phyloP scores from a whole-genome alignment of 2,113 vertebrate genomes.

The Chionodraco myersi region DNA sequence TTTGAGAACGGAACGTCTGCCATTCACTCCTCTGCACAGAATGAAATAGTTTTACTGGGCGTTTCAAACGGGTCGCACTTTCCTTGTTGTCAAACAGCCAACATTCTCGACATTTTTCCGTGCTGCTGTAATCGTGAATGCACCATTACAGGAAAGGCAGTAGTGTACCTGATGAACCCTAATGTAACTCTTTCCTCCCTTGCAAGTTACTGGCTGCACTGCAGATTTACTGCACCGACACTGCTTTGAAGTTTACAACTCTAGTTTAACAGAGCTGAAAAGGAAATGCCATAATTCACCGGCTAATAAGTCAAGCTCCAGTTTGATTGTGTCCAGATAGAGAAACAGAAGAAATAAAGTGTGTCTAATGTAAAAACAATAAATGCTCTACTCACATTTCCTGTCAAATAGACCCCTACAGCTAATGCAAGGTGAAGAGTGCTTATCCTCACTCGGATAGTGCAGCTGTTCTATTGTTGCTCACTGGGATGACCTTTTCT shows the following conservation, averaged over 20 bases:
- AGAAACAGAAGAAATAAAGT: slow-evolving; percentile 25
- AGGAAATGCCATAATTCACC: slow-evolving; percentile 49
- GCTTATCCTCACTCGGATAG: not conserved
- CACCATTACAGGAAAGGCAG: slow-evolving; percentile 53
- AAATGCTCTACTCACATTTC: slow-evolving; percentile 41
- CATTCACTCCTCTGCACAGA: slow-evolving; percentile 36
- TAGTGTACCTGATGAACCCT: slow-evolving; percentile 68
- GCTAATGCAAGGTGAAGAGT: not conserved
- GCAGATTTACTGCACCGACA: slow-evolving; percentile 55
- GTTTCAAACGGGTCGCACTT: slow-evolving; percentile 46
- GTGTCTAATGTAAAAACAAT: slow-evolving; percentile 36
- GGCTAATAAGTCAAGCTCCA: slow-evolving; percentile 23
- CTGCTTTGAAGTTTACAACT: slow-evolving; percentile 61
- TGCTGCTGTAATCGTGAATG: slow-evolving; percentile 69
- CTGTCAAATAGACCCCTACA: slow-evolving; percentile 10
- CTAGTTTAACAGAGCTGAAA: slow-evolving; percentile 34
- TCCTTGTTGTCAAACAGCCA: slow-evolving; percentile 71
- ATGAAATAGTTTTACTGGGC: slow-evolving; percentile 57
- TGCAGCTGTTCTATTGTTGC: slow-evolving; percentile 41
- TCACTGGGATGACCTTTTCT: slow-evolving; percentile 22
- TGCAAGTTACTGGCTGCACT: slow-evolving; percentile 40
- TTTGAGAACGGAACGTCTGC: not conserved
- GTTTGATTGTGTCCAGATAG: slow-evolving; percentile 50
- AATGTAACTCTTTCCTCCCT: slow-evolving; percentile 47
- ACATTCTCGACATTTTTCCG: slow-evolving; percentile 79